Evolutionary conservation across 2,797 vertebrate species (phyloP), one percentile per base, ranked within the genome.

Genomic region (Anniella stebbinsi): DNA sequence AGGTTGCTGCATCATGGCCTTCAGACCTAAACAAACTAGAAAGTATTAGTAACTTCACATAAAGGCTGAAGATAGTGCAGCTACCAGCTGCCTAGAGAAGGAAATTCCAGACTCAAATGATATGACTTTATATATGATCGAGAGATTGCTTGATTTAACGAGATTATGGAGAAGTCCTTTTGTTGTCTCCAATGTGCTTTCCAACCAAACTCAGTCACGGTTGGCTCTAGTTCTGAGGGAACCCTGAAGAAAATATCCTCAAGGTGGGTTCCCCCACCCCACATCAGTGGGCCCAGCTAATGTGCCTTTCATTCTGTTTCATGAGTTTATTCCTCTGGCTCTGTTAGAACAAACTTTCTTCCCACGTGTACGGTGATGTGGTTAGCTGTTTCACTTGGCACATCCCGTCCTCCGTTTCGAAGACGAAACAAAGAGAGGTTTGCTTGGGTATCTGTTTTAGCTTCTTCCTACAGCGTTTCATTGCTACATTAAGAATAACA

Each of bases 391-490:
- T 83, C 10, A 33, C 89, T 91, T 87, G 88, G 93, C 88, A 93
- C 63, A 41, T n/a, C 81, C 78, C 88, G 91, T 92, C 87, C 92
- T 93, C 89, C 51, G 80, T 84, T 88, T 92, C 88, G 54, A 72
- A 96, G 95, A 95, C 94, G 94, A 96, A 96, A 95, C 93, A 95
- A 95, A 92, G 36, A 38, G 2, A 51, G 51, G 30, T 54, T 72
- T 87, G 89, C 87, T 66, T 92, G 48, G 88, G 72, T 41, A 54
- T 18, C 15, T 78, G 92, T 54, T 94, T 92, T 94, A 92, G 69
- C 93, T 93, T 73, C 54, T 81, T 78, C 87, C 92, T 86, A 38
- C 30, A 80, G 60, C 63, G 30, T 81, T 83, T 38, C 0, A 0
- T 51, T 93, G 88, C 0, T 2, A 89, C 70, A 89, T 83, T 57